Evolutionary conservation across 2,888 invertebrate species (phyloP).

Genomic region (Acleris laterana): DNA sequence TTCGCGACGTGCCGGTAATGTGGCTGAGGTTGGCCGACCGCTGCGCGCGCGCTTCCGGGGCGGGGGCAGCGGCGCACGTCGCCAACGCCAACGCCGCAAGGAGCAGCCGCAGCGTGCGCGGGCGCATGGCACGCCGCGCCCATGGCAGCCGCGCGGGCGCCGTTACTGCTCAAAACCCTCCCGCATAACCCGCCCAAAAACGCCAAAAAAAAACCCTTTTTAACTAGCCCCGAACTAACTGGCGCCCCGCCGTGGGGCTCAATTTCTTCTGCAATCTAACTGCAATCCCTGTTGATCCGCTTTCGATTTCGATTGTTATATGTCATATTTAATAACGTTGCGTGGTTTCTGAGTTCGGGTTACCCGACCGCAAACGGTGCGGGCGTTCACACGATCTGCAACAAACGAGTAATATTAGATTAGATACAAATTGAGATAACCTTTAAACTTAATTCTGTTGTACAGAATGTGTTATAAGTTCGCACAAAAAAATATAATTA

Average conservation of each 20-base stretch:
- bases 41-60: constrained; percentile 86
- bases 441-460: not conserved
- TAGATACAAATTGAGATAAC: constrained; percentile 9
- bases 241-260: constrained; percentile 42
- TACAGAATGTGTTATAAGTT: too few species aligned
- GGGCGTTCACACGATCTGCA: constrained; percentile 71
- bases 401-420: constrained; percentile 47
- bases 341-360: constrained; percentile 52
- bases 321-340: constrained; percentile 52
- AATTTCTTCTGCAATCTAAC: constrained; percentile 8
- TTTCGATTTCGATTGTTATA: constrained; percentile 35
- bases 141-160: constrained; percentile 81
- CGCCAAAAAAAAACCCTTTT: constrained; percentile 41
- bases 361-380: constrained; percentile 62
- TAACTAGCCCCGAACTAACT: constrained; percentile 14
- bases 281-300: constrained; percentile 32
- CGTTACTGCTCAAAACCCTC: constrained; percentile 76
- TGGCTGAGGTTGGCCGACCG: constrained; percentile 92
- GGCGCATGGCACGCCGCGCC: constrained; percentile 82
- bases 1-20: constrained; percentile 90
- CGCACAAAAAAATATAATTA: too few species aligned
- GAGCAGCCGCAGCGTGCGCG: constrained; percentile 82
- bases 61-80: constrained; percentile 79
- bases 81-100: constrained; percentile 82
- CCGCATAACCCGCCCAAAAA: constrained; percentile 60